Evolutionary conservation across 2,888 invertebrate species (phyloP).

Genomic region (Caenorhabditis sp.): DNA sequence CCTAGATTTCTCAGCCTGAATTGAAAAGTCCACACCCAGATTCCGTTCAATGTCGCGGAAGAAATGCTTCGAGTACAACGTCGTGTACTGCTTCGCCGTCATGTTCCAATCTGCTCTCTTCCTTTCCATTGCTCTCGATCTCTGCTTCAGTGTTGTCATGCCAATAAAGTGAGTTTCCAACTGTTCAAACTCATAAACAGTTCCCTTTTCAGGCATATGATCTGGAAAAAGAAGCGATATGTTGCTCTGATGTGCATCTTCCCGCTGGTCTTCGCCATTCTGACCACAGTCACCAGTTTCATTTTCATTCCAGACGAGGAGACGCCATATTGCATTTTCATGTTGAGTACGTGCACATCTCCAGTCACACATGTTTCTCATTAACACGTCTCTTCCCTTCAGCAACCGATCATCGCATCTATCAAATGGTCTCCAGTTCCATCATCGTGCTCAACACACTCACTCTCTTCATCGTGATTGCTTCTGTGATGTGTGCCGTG

Average conservation of each 20-base stretch:
- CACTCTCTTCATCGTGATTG: conserved; percentile 45
- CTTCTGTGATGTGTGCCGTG: conserved; percentile 33
- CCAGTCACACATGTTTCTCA: conserved; percentile 27
- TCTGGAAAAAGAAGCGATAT: conserved; percentile 61
- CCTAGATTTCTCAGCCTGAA: not conserved
- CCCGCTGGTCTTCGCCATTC: conserved; percentile 37
- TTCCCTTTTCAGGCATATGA: conserved; percentile 48
- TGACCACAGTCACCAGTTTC: conserved; percentile 27
- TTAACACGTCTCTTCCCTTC: conserved; percentile 26
- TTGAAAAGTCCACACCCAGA: conserved; percentile 17
- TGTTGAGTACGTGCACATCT: conserved; percentile 38
- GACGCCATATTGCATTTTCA: conserved; percentile 57
- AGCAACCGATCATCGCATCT: conserved; percentile 51
- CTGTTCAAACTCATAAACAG: not conserved
- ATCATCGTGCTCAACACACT: conserved; percentile 35
- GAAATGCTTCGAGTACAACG: conserved; percentile 57
- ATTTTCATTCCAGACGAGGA: conserved; percentile 52
- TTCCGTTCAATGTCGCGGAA: conserved; percentile 43
- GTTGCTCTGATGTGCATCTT: conserved; percentile 44
- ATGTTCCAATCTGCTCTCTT: conserved; percentile 56
- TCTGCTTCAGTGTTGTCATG: conserved; percentile 53
- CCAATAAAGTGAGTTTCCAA: conserved; percentile 49
- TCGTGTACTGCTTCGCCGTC: conserved; percentile 37
- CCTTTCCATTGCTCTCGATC: conserved; percentile 44
- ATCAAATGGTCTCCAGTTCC: conserved; percentile 41